phyloP scores from a whole-genome alignment of 2,888 invertebrate species.

The Notodonta ziczac region DNA sequence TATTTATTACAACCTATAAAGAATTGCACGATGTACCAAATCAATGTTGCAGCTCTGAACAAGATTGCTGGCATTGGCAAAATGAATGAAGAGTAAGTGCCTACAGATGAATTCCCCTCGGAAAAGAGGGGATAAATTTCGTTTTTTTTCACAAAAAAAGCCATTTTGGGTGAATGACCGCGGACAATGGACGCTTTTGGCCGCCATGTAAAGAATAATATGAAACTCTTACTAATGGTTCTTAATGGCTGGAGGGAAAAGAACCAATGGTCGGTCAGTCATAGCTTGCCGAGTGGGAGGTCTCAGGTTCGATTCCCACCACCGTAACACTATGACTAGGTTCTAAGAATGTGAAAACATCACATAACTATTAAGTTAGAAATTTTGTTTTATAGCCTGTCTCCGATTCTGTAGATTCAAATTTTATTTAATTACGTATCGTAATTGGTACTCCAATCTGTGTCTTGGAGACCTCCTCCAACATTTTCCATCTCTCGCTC shows the following conservation, averaged over 20 bases:
- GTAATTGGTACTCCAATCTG: too few relatives aligned
- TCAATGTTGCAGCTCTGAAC: slow-evolving; percentile 44
- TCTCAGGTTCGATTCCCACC: too few relatives aligned
- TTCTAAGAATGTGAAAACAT: too few relatives aligned
- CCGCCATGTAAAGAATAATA: slow-evolving; percentile 38
- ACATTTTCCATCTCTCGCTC: too few relatives aligned
- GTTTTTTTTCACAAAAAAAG: slow-evolving; percentile 45
- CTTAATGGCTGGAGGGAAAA: slow-evolving; percentile 21
- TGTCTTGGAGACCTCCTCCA: too few relatives aligned
- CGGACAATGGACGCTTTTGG: slow-evolving; percentile 43
- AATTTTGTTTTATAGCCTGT: too few relatives aligned
- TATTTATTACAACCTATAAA: not conserved
- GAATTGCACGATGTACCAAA: slow-evolving; percentile 59
- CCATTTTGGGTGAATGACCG: slow-evolving; percentile 43
- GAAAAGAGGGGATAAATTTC: slow-evolving; percentile 24
- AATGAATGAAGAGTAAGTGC: slow-evolving; percentile 52
- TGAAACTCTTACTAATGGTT: slow-evolving; percentile 46
- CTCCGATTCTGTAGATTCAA: too few relatives aligned
- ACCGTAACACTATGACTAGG: too few relatives aligned
- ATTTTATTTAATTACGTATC: too few relatives aligned
- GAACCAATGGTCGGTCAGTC: not conserved
- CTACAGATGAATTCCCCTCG: slow-evolving; percentile 45
- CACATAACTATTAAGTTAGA: too few relatives aligned
- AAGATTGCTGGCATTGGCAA: slow-evolving; percentile 43
- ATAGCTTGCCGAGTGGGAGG: too few relatives aligned